Evolutionary conservation across 2,888 invertebrate species (phyloP).

Genomic region (Macropis europaea): DNA sequence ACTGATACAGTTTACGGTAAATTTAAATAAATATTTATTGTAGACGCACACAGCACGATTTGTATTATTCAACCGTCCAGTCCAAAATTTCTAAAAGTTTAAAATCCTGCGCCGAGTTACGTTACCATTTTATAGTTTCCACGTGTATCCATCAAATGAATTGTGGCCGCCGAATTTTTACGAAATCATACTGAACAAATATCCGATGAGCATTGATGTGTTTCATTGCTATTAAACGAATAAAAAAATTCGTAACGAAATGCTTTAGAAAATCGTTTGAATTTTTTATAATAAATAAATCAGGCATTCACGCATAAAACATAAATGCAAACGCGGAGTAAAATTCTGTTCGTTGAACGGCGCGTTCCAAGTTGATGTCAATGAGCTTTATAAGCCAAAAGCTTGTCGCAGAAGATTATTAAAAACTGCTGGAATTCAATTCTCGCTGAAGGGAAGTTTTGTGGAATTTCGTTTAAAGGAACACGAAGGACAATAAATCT

Average conservation of each 20-base stretch:
- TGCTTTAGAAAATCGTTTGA: background rate
- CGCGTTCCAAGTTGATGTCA: too few species aligned
- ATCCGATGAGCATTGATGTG: conserved; percentile 7
- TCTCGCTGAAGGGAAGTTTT: too few species aligned
- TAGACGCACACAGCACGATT: background rate
- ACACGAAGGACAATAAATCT: background rate
- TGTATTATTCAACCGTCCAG: conserved; percentile 11
- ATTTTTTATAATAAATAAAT: background rate
- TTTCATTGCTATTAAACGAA: background rate
- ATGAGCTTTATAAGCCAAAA: too few species aligned
- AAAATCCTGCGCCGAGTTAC: background rate
- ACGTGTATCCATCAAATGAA: background rate
- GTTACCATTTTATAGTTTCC: background rate
- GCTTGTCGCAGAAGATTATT: too few species aligned
- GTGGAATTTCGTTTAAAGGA: background rate
- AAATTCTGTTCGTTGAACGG: too few species aligned
- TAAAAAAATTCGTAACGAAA: background rate
- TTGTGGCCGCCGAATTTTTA: background rate
- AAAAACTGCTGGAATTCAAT: too few species aligned
- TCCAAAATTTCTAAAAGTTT: background rate
- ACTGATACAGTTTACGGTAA: background rate
- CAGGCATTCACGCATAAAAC: background rate
- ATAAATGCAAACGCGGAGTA: too few species aligned
- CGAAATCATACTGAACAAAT: background rate
- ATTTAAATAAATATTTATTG: conserved; percentile 16